Base-by-base conservation (phyloP, 2,888 invertebrate species). In the Gerosis bhagava region DNA sequence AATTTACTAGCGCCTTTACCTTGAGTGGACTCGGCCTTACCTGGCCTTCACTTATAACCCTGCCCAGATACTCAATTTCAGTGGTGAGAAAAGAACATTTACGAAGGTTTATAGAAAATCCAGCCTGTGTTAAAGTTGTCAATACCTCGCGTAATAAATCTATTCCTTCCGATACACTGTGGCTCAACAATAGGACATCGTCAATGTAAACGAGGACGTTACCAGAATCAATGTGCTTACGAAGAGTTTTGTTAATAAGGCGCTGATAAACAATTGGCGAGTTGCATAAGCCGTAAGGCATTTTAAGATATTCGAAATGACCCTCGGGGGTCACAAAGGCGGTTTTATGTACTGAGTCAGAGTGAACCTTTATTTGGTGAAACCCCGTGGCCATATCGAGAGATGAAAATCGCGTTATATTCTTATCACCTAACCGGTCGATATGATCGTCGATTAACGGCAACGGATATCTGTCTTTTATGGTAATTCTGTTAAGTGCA, bases 21-120 rank as follows among this genome's bases (percentile, higher is more conserved):
- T 56, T 53, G 2, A 10, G 7, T 5, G 41, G 51, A 5, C 51
- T 54, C 41, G 52, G 55, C 34, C 41, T 49, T 15, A 57, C 54
- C 47, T 58, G 54, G 52, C 54, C 44, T 4, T 49, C 5, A 21
- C 50, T 43, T 3, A 55, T 37, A 3, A 49, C 15, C 1, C 57
- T 17, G 1, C 57, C 55, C 26, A 60, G 34, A 19, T 57, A 60
- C 12, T 60, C 54, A 0, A 60, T 34, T 21, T 55, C 51, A 0
- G 46, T 8, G 16, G 12, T 13, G 12, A 32, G 7, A 17, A 32
- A 32, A 1, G 32, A 13, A 5, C 32, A 32, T 17, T 32, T 32
- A 3, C 13, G 3, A 17, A 17, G 10, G 10, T 32, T 32, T 5
- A 32, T 32, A 2, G 32, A 32, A 7, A 32, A 32, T 10, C 32